Conservation (phyloP, 2,113 vertebrate species). For the Lagopus muta region DNA sequence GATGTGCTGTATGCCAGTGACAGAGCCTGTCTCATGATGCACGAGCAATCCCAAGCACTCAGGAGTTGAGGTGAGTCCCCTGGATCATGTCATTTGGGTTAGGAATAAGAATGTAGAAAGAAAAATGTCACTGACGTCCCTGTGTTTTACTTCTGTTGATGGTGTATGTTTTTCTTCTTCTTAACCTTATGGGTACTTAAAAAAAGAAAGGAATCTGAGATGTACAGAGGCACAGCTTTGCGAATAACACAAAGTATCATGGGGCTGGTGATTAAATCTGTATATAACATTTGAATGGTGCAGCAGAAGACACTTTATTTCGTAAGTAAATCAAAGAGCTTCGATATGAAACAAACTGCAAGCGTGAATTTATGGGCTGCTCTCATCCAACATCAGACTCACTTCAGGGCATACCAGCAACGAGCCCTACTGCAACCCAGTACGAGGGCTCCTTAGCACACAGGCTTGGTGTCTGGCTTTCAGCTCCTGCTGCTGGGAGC, state of each 20-base stretch:
- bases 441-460: neutral
- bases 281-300: constrained; percentile 53
- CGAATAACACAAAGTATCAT: neutral
- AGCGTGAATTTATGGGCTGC: neutral
- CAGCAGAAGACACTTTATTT: constrained; percentile 52
- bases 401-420: neutral
- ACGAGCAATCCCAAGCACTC: neutral
- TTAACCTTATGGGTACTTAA: constrained; percentile 12
- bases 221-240: neutral
- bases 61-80: neutral
- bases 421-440: neutral
- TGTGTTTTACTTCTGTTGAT: neutral
- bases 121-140: neutral
- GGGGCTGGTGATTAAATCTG: constrained; percentile 63
- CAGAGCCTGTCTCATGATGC: neutral
- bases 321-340: constrained; percentile 42
- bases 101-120: neutral
- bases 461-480: neutral
- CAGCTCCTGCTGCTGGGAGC: neutral
- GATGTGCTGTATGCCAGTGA: fast-evolving
- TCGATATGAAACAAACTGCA: neutral
- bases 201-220: neutral
- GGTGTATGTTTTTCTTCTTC: neutral
- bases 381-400: neutral
- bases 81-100: neutral